These are phyloP conservation scores for Lepidotrigona ventralis DNA, from an alignment of 1,140 invertebrate genomes.

Conservation along the genomic window DNA sequence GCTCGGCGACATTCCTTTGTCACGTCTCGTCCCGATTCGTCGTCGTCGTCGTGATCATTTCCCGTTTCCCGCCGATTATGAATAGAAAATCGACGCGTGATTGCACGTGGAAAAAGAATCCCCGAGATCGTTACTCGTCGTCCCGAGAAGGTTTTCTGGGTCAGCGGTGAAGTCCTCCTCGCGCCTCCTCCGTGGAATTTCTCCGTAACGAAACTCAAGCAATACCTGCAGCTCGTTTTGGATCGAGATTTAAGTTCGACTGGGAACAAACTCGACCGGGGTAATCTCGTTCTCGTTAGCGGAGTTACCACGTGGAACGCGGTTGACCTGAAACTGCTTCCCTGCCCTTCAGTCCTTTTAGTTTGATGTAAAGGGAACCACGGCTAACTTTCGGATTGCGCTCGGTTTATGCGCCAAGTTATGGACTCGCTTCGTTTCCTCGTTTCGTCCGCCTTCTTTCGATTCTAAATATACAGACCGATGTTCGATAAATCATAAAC, in stretches of 20 bases:
- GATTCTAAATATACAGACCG: neutral
- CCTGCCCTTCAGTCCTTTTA: neutral
- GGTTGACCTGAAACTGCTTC: neutral
- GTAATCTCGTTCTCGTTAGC: constrained; percentile 18
- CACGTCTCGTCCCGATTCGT: neutral
- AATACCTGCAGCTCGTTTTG: neutral
- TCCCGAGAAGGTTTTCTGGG: neutral
- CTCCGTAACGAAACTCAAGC: neutral
- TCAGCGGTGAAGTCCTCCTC: neutral
- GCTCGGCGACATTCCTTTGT: neutral
- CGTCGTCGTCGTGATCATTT: constrained; percentile 2
- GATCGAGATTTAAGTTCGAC: constrained; percentile 6
- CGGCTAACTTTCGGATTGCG: neutral
- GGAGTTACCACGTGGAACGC: neutral
- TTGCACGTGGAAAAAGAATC: neutral
- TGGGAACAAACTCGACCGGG: neutral
- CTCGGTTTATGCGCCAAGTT: neutral
- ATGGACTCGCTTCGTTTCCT: too few species aligned
- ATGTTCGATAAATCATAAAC: too few species aligned
- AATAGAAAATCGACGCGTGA: neutral
- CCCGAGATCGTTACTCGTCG: neutral
- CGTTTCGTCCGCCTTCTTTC: neutral
- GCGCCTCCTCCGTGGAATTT: neutral
- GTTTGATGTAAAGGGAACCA: neutral
- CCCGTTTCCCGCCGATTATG: neutral